Base-by-base conservation (phyloP, 2,888 invertebrate genomes). In the Drosophila buzzatii region DNA sequence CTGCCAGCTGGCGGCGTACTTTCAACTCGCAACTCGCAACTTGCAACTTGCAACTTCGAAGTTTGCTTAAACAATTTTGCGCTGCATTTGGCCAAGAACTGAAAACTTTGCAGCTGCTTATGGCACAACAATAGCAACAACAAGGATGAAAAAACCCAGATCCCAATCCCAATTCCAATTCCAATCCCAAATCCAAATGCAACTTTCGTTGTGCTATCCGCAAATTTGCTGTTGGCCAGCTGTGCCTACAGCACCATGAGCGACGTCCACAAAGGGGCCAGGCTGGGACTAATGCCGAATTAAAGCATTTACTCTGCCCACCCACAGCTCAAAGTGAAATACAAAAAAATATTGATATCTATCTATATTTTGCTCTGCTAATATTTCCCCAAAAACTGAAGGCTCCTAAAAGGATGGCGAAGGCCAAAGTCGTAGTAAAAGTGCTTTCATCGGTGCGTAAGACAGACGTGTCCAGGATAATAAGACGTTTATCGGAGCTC, bases 61-160 rank as follows among this genome's bases (percentile, higher is more conserved):
- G 70, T 89, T 83, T 89, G 81, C 81, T 81, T 81, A 78, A 81
- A 81, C 77, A 71, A 78, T 78, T 76, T 81, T 81, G 77, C 77
- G 77, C 71, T 77, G 77, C 64, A 71, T 72, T 75, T 78, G 72
- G 60, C 67, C 71, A 79, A 85, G 18, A 51, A 51, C 33, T 33
- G 51, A 55, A 78, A 78, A 58, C 44, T 87, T 84, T 78, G 41
- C 63, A 62, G 55, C 60, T 70, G 55, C 77, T 68, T 31, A 58
- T 12, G 27, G 37, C 64, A 20, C 42, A 61, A 47, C 61, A 65
- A 53, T 63, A 45, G 42, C 62, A 65, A 64, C 45, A 55, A 52
- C 35, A 67, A 57, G 42, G 16, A 14, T 49, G 51, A 67, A 66
- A 81, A 76, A 65, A 65, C 61, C 58, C 67, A 53, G 41, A 58